Evolutionary conservation across 2,888 invertebrate species (phyloP), one percentile per base, ranked within the genome.

Genomic region (Achlya flavicornis): DNA sequence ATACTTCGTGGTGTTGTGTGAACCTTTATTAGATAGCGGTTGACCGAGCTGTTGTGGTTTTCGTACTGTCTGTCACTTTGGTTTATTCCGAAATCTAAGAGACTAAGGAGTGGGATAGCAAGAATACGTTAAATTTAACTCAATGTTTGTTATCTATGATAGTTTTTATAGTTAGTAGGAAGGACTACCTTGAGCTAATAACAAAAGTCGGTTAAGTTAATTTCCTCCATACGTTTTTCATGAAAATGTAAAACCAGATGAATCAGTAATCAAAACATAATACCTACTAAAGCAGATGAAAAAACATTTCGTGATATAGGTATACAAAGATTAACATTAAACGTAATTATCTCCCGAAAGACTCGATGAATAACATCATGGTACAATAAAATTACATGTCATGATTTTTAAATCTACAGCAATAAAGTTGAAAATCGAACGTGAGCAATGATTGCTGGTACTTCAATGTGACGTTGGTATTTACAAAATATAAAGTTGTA

Each of bases 401-500:
- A 53, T 53, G 8, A 19, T 4, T 53, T 53, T 53, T 19, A 53
- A 53, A n/a, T 0, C 7, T 5, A 53, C 10, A 19, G 53, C 53
- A 10, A 19, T 53, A 53, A 19, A 53, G 19, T 8, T 53, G 19
- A 53, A 53, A 19, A 16, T 53, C 19, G 19, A 53, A 53, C 14
- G 53, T 16, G 8, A 6, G 10, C 53, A 53, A n/a, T 53, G 48
- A 53, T 53, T 10, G 53, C 10, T 19, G 19, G 53, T 53, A 53
- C 19, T 53, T 53, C 53, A 19, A 53, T 19, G 53, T 53, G 19
- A 16, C 48, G 48, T n/a, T n/a, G n/a, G n/a, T 53, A 53, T 53
- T 53, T 53, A 53, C 46, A 46, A 66, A 63, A 63, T 63, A 65
- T 61, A 57, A 48, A 57, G 35, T 62, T 53, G 33, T 43, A 61